Percentiles rank a stretch among this genome's conserved stretches.
These are phyloP conservation scores for Coelopa pilipes DNA, from an alignment of 2,888 invertebrate genomes.

Conservation along the genomic window DNA sequence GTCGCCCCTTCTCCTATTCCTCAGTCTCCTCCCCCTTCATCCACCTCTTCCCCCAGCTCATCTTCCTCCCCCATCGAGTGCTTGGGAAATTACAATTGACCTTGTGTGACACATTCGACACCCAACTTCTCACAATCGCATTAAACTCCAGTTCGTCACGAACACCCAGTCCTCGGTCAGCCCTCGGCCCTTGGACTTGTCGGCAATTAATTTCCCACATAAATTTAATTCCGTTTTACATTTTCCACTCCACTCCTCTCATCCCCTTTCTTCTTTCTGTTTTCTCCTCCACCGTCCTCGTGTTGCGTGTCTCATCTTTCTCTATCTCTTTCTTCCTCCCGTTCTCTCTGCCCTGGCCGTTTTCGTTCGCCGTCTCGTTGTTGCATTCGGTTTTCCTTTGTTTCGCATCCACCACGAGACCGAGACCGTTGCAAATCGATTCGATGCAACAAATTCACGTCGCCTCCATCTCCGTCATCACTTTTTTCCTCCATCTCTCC, in stretches of 20 bases:
- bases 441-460: constrained; percentile 28
- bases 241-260: neutral
- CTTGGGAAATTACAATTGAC: constrained; percentile 2
- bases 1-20: too few relatives aligned
- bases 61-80: neutral
- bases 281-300: neutral
- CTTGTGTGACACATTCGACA: constrained; percentile 20
- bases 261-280: neutral
- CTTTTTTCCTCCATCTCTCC: neutral
- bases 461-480: neutral
- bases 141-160: neutral
- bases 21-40: neutral
- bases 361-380: neutral
- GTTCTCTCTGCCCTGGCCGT: neutral
- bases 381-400: neutral
- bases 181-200: neutral
- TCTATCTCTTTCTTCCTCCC: neutral
- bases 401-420: constrained; percentile 6
- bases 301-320: neutral
- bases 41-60: too few relatives aligned
- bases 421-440: constrained; percentile 24
- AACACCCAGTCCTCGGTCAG: neutral
- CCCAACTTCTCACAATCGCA: neutral
- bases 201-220: constrained; percentile 21
- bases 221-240: constrained; percentile 10